A percentile compares a stretch with the other conserved stretches of the same genome.
phyloP scores from a whole-genome alignment of 37 sponge, comb jelly and placozoan genomes.

The Spongilla lacustris region DNA sequence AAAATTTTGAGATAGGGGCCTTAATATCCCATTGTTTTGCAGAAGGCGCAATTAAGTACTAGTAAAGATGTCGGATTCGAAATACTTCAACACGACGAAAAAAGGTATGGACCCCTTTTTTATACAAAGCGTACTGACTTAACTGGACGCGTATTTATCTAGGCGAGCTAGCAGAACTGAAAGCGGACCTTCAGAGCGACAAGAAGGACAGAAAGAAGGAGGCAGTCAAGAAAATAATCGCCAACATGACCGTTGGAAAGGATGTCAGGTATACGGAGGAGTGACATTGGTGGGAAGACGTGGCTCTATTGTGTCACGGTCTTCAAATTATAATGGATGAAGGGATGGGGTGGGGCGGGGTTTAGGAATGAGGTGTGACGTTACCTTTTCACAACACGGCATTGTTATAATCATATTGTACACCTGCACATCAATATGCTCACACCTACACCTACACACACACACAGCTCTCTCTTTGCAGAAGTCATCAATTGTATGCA shows the following conservation, averaged over 20 bases:
- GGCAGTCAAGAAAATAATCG: constrained; percentile 99
- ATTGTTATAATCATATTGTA: background rate
- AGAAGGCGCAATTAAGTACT: background rate
- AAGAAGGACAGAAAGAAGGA: constrained; percentile 96
- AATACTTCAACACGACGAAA: constrained; percentile 98
- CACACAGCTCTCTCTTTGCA: constrained; percentile 87
- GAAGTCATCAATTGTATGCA: constrained; percentile 99
- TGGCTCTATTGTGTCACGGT: background rate
- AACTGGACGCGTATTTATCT: background rate
- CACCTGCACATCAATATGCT: background rate
- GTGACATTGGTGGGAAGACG: background rate
- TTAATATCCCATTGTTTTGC: background rate
- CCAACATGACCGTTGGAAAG: constrained; percentile 99
- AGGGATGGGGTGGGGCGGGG: background rate
- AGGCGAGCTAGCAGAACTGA: constrained; percentile 97
- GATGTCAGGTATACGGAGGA: constrained; percentile 83
- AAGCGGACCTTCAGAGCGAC: constrained; percentile 93
- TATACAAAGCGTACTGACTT: background rate
- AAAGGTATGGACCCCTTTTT: constrained; percentile 72
- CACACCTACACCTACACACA: background rate
- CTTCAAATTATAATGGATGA: background rate
- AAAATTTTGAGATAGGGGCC: background rate
- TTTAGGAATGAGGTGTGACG: background rate
- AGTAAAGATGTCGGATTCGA: constrained; percentile 92
- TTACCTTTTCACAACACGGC: no score